These are phyloP conservation scores for Diabrotica balteata DNA, from an alignment of 2,888 invertebrate genomes.

Conservation along the genomic window DNA sequence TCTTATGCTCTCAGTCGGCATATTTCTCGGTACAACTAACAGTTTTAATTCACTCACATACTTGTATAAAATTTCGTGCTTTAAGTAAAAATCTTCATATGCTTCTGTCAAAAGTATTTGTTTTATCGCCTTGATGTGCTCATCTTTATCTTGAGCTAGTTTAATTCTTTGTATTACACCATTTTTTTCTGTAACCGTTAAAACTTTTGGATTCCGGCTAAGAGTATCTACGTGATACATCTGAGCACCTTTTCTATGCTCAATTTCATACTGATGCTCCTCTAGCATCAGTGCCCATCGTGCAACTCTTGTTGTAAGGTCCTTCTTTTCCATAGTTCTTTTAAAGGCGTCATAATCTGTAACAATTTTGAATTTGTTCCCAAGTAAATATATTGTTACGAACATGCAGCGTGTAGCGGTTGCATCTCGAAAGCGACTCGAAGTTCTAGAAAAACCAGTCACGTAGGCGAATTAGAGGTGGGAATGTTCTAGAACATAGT, in stretches of 20 bases:
- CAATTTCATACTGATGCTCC: conserved; percentile 45
- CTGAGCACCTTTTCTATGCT: conserved; percentile 44
- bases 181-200: conserved; percentile 22
- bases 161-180: too few species aligned
- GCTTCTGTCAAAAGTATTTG: not conserved
- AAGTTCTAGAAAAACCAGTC: conserved; percentile 25
- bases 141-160: too few species aligned
- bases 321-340: conserved; percentile 48
- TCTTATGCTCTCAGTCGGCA: too few species aligned
- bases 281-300: conserved; percentile 48
- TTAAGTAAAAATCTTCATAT: too few species aligned
- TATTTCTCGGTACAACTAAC: too few species aligned
- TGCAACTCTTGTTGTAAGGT: conserved; percentile 46
- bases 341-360: conserved; percentile 51
- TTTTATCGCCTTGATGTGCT: not conserved
- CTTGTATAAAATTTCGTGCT: too few species aligned
- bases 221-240: conserved; percentile 48
- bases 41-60: too few species aligned
- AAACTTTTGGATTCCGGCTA: conserved; percentile 39
- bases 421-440: too few species aligned
- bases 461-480: too few species aligned
- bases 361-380: conserved; percentile 48
- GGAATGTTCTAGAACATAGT: too few species aligned
- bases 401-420: too few species aligned
- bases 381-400: conserved; percentile 48